Percentiles rank a stretch among this genome's conserved stretches.
phyloP scores from a whole-genome alignment of 2,113 vertebrate species.

The Rhynchomys soricoides region DNA sequence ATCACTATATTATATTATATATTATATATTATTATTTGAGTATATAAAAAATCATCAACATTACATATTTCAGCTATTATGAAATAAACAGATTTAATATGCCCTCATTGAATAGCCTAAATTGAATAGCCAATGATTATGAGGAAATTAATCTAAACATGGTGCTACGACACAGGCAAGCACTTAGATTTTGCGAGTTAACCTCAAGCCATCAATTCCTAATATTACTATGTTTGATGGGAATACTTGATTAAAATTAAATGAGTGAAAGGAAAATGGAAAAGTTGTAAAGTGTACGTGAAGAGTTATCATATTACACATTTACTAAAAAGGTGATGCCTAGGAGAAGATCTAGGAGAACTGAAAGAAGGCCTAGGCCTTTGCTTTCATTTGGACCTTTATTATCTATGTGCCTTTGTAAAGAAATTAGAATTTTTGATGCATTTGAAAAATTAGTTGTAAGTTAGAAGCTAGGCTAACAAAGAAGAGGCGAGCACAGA shows the following conservation, averaged over 20 bases:
- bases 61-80: conserved; percentile 4
- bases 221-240: background rate
- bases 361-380: background rate
- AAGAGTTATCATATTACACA: background rate
- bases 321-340: background rate
- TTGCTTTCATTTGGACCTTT: background rate
- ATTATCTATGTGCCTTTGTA: background rate
- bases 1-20: background rate
- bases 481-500: background rate
- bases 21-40: conserved; percentile 41
- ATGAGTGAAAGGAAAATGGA: background rate
- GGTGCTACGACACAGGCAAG: background rate
- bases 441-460: background rate
- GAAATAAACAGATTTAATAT: conserved; percentile 5
- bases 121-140: background rate
- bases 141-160: background rate
- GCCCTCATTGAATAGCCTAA: background rate
- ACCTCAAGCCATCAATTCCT: background rate
- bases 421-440: background rate
- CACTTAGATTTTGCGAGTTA: background rate
- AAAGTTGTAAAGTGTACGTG: background rate
- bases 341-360: background rate
- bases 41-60: conserved; percentile 28
- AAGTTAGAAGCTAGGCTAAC: background rate
- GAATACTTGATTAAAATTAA: background rate